A percentile compares a stretch with the other conserved stretches of the same genome.
phyloP scores from a whole-genome alignment of 2,113 vertebrate genomes.

The Antigone vipio region DNA sequence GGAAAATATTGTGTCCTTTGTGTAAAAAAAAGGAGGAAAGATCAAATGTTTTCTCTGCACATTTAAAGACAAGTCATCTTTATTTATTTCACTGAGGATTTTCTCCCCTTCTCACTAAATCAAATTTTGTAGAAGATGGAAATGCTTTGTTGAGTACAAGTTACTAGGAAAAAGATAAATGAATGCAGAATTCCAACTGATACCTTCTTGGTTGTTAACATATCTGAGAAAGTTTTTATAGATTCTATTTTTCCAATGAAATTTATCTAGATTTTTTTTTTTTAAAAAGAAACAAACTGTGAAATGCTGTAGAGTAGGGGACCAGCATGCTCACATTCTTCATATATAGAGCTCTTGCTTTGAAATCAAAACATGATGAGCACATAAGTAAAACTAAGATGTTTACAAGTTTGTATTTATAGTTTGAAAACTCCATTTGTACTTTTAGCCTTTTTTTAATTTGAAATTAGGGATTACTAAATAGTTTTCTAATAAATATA shows the following conservation, averaged over 20 bases:
- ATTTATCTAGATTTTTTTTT: not conserved
- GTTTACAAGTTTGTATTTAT: not conserved
- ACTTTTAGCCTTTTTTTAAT: accelerated
- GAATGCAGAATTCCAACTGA: not conserved
- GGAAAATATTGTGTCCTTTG: not conserved
- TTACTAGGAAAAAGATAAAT: not conserved
- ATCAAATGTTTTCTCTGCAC: not conserved
- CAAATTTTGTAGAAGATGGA: not conserved
- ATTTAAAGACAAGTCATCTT: not conserved
- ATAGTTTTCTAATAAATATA: not conserved
- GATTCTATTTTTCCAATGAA: not conserved
- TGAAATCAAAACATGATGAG: not conserved
- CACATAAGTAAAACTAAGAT: not conserved
- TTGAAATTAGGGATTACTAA: not conserved
- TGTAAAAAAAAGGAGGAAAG: not conserved
- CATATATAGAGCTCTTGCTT: not conserved
- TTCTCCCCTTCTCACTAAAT: not conserved
- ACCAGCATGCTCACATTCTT: not conserved
- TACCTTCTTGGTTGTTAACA: not conserved
- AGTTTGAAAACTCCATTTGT: not conserved
- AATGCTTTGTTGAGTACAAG: not conserved
- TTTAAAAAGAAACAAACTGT: not conserved
- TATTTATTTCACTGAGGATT: not conserved
- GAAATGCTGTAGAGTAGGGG: not conserved
- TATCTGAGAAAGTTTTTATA: not conserved